These are phyloP conservation scores for Hermodice carunculata DNA, from an alignment of 2,888 invertebrate species.

Conservation along the genomic window DNA sequence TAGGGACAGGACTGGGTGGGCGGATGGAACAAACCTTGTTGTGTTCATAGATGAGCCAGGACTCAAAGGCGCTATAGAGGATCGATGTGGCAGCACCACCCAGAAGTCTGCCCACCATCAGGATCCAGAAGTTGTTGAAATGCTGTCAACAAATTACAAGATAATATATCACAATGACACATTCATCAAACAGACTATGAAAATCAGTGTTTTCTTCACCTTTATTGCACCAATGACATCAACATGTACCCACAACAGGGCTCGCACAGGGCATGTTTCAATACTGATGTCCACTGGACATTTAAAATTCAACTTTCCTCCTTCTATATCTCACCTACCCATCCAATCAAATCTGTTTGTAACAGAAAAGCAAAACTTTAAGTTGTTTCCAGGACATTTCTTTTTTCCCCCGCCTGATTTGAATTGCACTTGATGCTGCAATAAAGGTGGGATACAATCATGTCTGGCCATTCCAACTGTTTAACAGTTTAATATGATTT, in stretches of 20 bases:
- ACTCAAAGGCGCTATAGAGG: conserved; percentile 72
- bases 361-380: no score
- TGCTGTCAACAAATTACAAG: conserved; percentile 61
- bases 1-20: neutral
- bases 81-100: conserved; percentile 73
- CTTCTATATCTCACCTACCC: no score
- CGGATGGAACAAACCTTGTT: conserved; percentile 64
- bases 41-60: conserved; percentile 72
- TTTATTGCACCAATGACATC: neutral
- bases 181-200: neutral
- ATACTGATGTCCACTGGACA: neutral
- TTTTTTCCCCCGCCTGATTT: no score
- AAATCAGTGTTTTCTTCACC: neutral
- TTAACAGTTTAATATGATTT: no score
- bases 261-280: neutral
- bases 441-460: no score
- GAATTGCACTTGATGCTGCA: no score
- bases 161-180: neutral
- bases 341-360: no score
- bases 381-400: no score
- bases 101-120: conserved; percentile 71
- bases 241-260: neutral
- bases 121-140: conserved; percentile 70
- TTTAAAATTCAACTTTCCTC: neutral
- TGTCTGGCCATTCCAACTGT: no score